phyloP scores from a whole-genome alignment of 2,797 vertebrate genomes.

The Zalophus californianus region DNA sequence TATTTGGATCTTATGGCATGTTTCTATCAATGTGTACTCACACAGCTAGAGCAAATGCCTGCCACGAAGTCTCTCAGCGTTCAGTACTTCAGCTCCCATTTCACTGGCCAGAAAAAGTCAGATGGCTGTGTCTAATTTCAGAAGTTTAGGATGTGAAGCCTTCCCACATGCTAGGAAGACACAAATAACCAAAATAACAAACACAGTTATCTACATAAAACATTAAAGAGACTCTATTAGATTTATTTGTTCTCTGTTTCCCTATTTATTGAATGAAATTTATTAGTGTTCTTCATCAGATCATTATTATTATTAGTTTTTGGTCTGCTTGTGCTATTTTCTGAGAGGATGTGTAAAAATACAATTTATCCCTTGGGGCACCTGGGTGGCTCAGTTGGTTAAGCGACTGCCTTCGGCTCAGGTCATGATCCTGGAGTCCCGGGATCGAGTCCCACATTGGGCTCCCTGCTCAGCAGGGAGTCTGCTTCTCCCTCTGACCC shows the following conservation, averaged over 20 bases:
- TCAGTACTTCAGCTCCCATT: not conserved
- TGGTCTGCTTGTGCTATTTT: not conserved
- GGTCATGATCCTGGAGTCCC: too few relatives aligned
- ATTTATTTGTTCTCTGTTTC: not conserved
- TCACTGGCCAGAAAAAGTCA: not conserved
- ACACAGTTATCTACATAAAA: not conserved
- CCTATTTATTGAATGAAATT: not conserved
- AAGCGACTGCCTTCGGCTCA: too few relatives aligned
- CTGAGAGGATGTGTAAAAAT: not conserved
- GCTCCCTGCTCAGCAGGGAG: too few relatives aligned
- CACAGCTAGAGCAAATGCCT: not conserved
- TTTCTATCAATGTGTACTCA: not conserved
- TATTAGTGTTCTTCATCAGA: not conserved
- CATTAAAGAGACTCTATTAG: not conserved
- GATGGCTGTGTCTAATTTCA: not conserved
- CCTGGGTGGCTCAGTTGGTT: too few relatives aligned
- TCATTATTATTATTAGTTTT: not conserved
- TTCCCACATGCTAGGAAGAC: not conserved
- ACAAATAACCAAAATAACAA: not conserved
- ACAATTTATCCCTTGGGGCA: not conserved
- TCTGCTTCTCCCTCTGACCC: too few relatives aligned
- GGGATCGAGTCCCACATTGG: too few relatives aligned
- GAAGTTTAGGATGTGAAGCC: not conserved
- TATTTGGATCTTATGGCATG: not conserved
- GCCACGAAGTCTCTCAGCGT: not conserved